These are phyloP conservation scores for Aix galericulata DNA, from an alignment of 2,113 vertebrate species.

Conservation along the genomic window DNA sequence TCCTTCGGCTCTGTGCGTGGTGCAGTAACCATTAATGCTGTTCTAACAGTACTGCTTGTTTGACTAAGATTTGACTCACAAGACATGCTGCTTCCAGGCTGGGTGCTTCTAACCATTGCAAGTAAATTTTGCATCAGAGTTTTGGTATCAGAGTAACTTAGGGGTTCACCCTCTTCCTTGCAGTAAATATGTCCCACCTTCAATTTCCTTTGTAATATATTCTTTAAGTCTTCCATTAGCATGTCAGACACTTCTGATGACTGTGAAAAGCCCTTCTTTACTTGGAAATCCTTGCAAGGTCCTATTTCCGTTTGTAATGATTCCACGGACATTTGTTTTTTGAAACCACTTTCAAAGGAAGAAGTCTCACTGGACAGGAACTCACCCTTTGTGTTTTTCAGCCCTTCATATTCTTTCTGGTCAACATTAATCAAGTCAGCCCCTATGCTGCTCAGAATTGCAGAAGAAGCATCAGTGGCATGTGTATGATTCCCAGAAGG, in stretches of 20 bases:
- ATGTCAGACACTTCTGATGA: not conserved
- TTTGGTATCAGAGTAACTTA: constrained; percentile 55
- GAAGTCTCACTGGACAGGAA: not conserved
- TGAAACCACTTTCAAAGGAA: constrained; percentile 10
- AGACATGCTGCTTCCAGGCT: not conserved
- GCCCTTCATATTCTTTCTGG: not conserved
- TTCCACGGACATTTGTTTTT: not conserved
- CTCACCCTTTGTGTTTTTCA: not conserved
- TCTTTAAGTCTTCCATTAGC: constrained; percentile 18
- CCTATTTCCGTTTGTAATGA: not conserved
- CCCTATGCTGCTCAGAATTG: not conserved
- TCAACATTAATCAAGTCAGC: not conserved
- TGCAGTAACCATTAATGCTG: not conserved
- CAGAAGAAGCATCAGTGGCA: not conserved
- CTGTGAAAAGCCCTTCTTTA: not conserved
- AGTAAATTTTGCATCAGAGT: constrained; percentile 69
- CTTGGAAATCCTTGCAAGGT: not conserved
- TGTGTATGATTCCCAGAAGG: not conserved
- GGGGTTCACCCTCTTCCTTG: constrained; percentile 38
- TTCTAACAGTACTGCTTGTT: not conserved
- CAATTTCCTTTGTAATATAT: constrained; percentile 29
- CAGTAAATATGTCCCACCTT: constrained; percentile 2
- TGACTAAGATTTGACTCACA: not conserved
- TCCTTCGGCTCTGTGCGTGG: not conserved
- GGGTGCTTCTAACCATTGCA: constrained; percentile 18